Evolutionary conservation across 2,113 vertebrate species (phyloP).

Genomic region (Tiliqua scincoides): DNA sequence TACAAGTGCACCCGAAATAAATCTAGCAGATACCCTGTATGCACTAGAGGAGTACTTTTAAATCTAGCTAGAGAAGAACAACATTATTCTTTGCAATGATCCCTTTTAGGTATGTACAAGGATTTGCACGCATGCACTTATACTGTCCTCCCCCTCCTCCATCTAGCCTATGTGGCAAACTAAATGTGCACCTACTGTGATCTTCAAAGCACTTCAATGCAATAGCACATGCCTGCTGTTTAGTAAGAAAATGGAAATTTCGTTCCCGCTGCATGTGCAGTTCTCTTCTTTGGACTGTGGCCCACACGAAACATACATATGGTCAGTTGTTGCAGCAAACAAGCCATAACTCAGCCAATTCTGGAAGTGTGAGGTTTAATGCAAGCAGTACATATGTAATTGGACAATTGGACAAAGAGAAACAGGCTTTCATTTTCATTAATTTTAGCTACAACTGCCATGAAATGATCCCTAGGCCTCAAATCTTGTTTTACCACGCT

Average conservation of each 20-base stretch:
- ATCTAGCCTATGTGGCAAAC: neutral
- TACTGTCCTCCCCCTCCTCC: neutral
- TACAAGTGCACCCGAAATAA: neutral
- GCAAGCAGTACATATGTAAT: neutral
- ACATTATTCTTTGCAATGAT: neutral
- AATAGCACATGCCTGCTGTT: neutral
- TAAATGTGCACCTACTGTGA: neutral
- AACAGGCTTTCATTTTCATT: neutral
- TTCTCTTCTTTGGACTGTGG: neutral
- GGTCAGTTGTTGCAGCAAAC: neutral
- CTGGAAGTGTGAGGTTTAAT: neutral
- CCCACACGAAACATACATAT: neutral
- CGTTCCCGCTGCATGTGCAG: neutral
- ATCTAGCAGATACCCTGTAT: neutral
- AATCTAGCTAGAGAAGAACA: neutral
- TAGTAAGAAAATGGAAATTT: neutral
- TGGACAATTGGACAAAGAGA: neutral
- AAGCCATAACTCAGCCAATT: neutral
- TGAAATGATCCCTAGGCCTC: neutral
- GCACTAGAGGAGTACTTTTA: fast-evolving
- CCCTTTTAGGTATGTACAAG: too few species aligned
- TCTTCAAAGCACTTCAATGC: neutral
- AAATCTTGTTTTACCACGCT: neutral
- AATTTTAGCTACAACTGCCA: neutral
- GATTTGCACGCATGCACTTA: neutral